A percentile compares a stretch with the other conserved stretches of the same genome.
Conservation (phyloP, 2,888 invertebrate genomes). For the Unio pictorum region DNA sequence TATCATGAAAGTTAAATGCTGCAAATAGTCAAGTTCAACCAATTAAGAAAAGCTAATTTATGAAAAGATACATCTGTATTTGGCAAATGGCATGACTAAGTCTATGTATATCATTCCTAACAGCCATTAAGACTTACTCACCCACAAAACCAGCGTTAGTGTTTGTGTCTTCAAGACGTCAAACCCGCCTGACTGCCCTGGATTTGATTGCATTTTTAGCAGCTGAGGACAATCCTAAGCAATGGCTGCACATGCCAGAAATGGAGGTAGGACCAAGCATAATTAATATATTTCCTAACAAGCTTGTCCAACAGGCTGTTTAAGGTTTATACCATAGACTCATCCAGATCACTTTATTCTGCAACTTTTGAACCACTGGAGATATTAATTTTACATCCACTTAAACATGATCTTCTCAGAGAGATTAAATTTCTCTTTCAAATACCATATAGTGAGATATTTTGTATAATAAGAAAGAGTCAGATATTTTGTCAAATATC, state of each 20-base stretch:
- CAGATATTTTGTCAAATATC: too few species aligned
- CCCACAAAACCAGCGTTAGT: conserved; percentile 92
- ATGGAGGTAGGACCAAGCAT: conserved; percentile 74
- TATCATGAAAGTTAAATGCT: too few species aligned
- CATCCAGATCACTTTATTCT: conserved; percentile 13
- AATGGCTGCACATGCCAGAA: conserved; percentile 92
- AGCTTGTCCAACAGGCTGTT: too few species aligned
- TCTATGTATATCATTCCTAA: conserved; percentile 11
- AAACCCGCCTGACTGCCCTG: conserved; percentile 95
- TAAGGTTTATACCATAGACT: too few species aligned
- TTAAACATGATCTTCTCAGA: too few species aligned
- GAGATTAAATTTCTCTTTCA: too few species aligned
- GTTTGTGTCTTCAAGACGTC: conserved; percentile 92
- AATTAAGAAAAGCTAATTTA: background rate
- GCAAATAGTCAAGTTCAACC: too few species aligned
- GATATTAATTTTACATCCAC: too few species aligned
- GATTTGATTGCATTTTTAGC: conserved; percentile 87
- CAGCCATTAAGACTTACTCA: conserved; percentile 90
- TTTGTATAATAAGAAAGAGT: too few species aligned
- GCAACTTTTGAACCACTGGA: conserved; percentile 2
- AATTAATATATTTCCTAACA: too few species aligned
- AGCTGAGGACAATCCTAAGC: conserved; percentile 92
- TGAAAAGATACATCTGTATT: background rate
- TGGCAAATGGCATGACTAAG: background rate
- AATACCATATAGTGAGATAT: too few species aligned